These are phyloP conservation scores for Agrochola macilenta DNA, from an alignment of 2,888 invertebrate species.

Conservation along the genomic window DNA sequence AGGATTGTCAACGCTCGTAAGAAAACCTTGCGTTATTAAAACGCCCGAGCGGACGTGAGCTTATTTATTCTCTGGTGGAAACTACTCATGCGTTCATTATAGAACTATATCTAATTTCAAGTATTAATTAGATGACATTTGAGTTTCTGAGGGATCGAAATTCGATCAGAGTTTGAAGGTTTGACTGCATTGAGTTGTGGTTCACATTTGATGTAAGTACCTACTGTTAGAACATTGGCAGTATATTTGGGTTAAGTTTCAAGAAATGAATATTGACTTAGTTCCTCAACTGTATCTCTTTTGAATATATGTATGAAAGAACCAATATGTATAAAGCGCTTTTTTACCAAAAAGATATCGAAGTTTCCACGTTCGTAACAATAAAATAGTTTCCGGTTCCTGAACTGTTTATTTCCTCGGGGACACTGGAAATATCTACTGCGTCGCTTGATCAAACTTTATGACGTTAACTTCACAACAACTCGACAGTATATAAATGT, in stretches of 20 bases:
- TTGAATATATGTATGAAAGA: background rate
- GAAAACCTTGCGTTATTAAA: background rate
- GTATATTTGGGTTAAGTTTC: conserved; percentile 11
- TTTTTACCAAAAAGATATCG: conserved; percentile 2
- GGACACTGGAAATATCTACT: conserved; percentile 28
- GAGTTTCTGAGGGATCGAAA: conserved; percentile 52
- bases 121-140: conserved; percentile 58
- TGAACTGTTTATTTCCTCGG: conserved; percentile 36
- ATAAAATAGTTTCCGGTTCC: conserved; percentile 21
- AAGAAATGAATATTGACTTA: background rate
- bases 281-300: background rate
- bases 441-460: conserved; percentile 25
- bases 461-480: conserved; percentile 30
- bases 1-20: background rate
- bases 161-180: conserved; percentile 59
- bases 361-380: background rate
- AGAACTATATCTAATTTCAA: conserved; percentile 50
- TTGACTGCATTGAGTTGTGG: conserved; percentile 27
- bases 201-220: conserved; percentile 26
- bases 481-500: conserved; percentile 7
- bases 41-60: background rate
- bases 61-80: conserved; percentile 5
- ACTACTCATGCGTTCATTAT: conserved; percentile 40
- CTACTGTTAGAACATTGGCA: conserved; percentile 19
- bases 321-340: background rate